Evolutionary conservation across 35 echinoderm and acorn worm genomes (phyloP).

Genomic region (Anneissia japonica): DNA sequence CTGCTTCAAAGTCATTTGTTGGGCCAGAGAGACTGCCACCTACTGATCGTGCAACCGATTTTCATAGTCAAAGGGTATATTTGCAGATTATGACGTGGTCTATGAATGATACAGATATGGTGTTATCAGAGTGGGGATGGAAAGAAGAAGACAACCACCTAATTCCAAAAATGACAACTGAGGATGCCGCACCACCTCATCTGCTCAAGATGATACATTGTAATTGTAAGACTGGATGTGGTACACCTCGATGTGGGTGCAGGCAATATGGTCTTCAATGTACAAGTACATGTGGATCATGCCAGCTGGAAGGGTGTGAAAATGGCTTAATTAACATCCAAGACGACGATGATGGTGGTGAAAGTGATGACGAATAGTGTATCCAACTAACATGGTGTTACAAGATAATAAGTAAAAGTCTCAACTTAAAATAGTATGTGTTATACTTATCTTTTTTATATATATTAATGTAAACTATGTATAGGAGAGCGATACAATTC

Average conservation of each 20-base stretch:
- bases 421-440: too few relatives aligned
- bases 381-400: too few relatives aligned
- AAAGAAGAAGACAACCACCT: neutral
- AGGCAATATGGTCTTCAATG: slow-evolving; percentile 7
- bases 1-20: slow-evolving; percentile 28
- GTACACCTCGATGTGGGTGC: neutral
- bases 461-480: too few relatives aligned
- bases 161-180: neutral
- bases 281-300: slow-evolving; percentile 18
- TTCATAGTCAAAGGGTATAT: slow-evolving; percentile 19
- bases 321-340: too few relatives aligned
- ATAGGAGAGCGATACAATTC: too few relatives aligned
- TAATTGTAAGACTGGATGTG: slow-evolving; percentile 16
- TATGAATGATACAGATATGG: neutral
- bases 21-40: slow-evolving; percentile 41
- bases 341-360: too few relatives aligned
- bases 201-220: slow-evolving; percentile 12
- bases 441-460: too few relatives aligned
- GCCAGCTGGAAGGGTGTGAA: neutral
- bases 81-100: slow-evolving; percentile 14
- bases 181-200: neutral
- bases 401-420: too few relatives aligned
- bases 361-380: too few relatives aligned
- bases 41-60: slow-evolving; percentile 18
- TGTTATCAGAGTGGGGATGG: slow-evolving; percentile 27